Conservation (phyloP, 1,140 invertebrate genomes). For the Pachyrhynchus sulphureomaculatus region DNA sequence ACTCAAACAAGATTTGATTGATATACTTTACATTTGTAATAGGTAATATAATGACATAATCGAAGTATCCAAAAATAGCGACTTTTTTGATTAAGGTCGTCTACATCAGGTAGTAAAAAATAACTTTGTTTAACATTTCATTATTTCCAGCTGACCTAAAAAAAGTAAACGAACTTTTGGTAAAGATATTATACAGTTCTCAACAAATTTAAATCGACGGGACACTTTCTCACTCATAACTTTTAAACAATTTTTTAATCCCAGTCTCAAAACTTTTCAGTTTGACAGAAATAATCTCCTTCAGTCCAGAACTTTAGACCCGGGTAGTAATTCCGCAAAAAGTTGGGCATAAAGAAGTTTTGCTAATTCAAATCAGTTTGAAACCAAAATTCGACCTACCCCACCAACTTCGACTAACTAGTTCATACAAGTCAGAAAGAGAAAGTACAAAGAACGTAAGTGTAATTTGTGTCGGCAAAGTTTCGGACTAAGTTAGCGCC, state of each 20-base stretch:
- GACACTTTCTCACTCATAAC: slow-evolving; percentile 17
- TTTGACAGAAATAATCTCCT: slow-evolving; percentile 27
- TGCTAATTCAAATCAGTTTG: slow-evolving; percentile 42
- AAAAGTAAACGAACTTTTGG: slow-evolving; percentile 1
- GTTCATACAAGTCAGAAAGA: slow-evolving; percentile 49
- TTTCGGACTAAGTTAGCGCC: slow-evolving; percentile 44
- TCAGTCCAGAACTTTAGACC: slow-evolving; percentile 14
- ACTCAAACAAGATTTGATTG: too few species aligned
- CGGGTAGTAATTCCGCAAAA: slow-evolving; percentile 22
- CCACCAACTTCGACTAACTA: slow-evolving; percentile 41
- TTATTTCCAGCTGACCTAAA: too few species aligned
- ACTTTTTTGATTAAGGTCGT: too few species aligned
- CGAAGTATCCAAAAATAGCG: too few species aligned
- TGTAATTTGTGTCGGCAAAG: slow-evolving; percentile 49
- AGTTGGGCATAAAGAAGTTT: slow-evolving; percentile 38
- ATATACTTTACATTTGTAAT: too few species aligned
- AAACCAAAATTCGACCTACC: slow-evolving; percentile 45
- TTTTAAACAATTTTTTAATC: slow-evolving; percentile 27
- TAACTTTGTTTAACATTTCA: too few species aligned
- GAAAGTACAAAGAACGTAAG: slow-evolving; percentile 50
- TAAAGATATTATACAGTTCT: slow-evolving; percentile 10
- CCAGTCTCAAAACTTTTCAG: slow-evolving; percentile 19
- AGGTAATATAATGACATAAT: too few species aligned
- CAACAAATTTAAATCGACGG: slow-evolving; percentile 15
- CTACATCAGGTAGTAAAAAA: too few species aligned